Percentiles rank a stretch among this genome's conserved stretches.
Conservation (phyloP, 2,888 invertebrate genomes). For the Mesorhabditis sp. region DNA sequence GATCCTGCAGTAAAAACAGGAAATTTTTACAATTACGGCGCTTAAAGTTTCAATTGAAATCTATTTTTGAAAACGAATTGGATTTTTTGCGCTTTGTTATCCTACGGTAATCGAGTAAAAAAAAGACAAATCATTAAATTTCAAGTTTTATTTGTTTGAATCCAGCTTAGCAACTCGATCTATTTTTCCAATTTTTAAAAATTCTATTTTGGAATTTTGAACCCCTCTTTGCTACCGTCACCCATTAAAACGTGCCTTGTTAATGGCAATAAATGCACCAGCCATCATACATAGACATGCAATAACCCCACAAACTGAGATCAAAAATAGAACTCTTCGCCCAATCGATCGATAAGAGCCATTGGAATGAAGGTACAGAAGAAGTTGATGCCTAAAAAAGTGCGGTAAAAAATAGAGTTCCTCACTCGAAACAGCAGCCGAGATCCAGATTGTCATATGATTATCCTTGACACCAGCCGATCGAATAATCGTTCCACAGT, state of each 20-base stretch:
- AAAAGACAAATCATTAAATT: no score
- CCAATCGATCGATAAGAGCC: constrained; percentile 62
- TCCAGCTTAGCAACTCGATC: no score
- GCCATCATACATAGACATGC: constrained; percentile 39
- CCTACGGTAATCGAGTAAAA: no score
- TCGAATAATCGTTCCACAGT: constrained; percentile 64
- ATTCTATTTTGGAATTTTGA: no score
- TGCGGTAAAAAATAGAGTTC: background rate
- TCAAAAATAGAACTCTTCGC: constrained; percentile 55
- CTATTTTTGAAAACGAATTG: no score
- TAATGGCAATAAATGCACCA: constrained; percentile 40
- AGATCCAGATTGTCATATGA: constrained; percentile 62
- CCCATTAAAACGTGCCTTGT: constrained; percentile 27
- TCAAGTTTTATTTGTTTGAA: no score
- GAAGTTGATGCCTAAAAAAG: constrained; percentile 59
- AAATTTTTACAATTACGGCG: no score
- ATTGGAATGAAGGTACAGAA: constrained; percentile 62
- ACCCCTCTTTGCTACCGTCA: no score
- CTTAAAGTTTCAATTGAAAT: no score
- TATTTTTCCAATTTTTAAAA: no score
- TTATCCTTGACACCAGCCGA: constrained; percentile 61
- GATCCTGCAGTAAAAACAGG: no score
- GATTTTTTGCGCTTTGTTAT: no score
- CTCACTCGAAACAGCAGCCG: constrained; percentile 57
- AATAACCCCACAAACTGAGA: constrained; percentile 37